Percentiles rank a stretch among this genome's conserved stretches.
These are phyloP conservation scores for Phrynocephalus guinanensis DNA, from an alignment of 2,797 vertebrate genomes.

Conservation along the genomic window DNA sequence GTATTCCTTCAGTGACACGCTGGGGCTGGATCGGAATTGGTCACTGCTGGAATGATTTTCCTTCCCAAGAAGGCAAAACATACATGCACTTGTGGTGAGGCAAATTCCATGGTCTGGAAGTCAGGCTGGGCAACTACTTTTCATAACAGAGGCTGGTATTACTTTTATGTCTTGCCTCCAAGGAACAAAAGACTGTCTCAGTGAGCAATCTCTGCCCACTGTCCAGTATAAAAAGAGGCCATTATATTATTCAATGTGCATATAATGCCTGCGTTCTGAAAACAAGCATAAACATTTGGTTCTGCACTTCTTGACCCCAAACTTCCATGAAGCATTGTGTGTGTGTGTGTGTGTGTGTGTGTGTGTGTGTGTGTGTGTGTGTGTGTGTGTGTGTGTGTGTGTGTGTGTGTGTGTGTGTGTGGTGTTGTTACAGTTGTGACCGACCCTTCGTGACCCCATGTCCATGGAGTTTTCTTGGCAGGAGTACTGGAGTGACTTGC, in stretches of 20 bases:
- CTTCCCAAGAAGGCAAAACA: not conserved
- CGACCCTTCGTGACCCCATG: no score
- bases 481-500: no score
- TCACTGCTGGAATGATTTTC: no score
- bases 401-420: no score
- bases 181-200: not conserved
- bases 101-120: not conserved
- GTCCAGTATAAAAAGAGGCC: no score
- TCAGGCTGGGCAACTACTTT: no score
- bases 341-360: no score
- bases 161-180: conserved; percentile 8
- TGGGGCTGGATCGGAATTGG: not conserved
- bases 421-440: no score
- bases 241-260: not conserved
- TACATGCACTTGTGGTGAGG: not conserved
- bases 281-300: conserved; percentile 49
- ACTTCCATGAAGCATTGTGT: conserved; percentile 4
- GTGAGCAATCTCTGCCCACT: no score
- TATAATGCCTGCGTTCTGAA: conserved; percentile 19
- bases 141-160: not conserved
- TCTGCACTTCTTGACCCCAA: conserved; percentile 47
- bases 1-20: not conserved
- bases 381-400: no score
- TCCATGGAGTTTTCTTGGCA: no score
- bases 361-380: no score